A percentile compares a stretch with the other conserved stretches of the same genome.
phyloP scores from a whole-genome alignment of 2,888 invertebrate genomes.

The Pegoplata infirma region DNA sequence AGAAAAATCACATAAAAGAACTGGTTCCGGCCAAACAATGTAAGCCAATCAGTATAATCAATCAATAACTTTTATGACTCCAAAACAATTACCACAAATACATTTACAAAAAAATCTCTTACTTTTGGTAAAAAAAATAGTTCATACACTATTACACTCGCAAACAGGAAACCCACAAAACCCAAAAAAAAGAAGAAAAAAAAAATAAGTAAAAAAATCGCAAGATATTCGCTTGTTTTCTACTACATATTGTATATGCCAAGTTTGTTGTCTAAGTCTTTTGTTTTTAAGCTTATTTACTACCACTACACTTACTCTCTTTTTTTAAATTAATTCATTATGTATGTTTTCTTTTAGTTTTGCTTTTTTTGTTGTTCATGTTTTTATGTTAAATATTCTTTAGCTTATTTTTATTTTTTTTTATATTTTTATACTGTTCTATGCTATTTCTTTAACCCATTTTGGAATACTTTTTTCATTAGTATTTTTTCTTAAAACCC shows the following conservation, averaged over 20 bases:
- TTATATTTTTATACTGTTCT: not conserved
- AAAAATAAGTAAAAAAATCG: no score
- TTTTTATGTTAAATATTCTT: conserved; percentile 2
- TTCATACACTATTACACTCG: not conserved
- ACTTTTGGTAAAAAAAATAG: conserved; percentile 3
- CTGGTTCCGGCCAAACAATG: conserved; percentile 49
- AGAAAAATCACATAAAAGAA: conserved; percentile 48
- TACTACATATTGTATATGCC: not conserved
- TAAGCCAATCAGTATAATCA: conserved; percentile 31
- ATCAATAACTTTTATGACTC: conserved; percentile 28
- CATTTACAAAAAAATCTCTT: conserved; percentile 14
- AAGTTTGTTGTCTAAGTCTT: conserved; percentile 44
- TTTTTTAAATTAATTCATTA: not conserved
- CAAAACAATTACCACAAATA: conserved; percentile 11
- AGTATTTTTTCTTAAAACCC: no score
- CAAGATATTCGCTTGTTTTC: not conserved
- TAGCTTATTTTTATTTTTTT: not conserved
- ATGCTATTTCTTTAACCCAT: not conserved
- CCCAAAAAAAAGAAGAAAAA: not conserved
- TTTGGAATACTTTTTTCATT: no score
- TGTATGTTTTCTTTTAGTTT: not conserved
- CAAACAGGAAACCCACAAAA: conserved; percentile 25
- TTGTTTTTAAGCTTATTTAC: conserved; percentile 5
- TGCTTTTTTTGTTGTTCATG: not conserved
- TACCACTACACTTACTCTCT: not conserved